phyloP scores from a whole-genome alignment of 2,797 vertebrate species.

The Alectoris magna region DNA sequence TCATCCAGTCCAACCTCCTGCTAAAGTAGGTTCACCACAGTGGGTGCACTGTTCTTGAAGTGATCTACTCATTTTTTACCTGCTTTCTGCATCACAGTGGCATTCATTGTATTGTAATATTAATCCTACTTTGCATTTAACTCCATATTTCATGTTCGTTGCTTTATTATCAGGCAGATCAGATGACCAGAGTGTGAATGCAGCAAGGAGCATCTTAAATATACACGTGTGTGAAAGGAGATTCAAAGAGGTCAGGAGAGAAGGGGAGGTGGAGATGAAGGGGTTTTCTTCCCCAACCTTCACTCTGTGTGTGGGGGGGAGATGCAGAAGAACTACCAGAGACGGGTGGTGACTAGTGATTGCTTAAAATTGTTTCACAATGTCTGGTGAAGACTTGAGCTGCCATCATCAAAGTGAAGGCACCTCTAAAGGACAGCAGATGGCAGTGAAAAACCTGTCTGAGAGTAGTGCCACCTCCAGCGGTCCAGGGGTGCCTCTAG shows the following conservation, averaged over 20 bases:
- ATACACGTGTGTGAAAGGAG: neutral
- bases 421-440: neutral
- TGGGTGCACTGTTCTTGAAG: neutral
- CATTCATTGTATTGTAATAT: no score
- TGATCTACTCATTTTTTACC: no score
- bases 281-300: neutral
- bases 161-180: neutral
- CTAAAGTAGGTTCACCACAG: no score
- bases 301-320: accelerated
- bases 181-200: neutral
- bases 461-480: neutral
- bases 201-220: neutral
- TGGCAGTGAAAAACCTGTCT: neutral
- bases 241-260: neutral
- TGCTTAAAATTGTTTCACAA: neutral
- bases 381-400: neutral
- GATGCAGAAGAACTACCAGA: accelerated
- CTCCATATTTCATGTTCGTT: neutral
- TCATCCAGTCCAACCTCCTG: no score
- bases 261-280: neutral
- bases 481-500: no score
- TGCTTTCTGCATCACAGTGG: no score
- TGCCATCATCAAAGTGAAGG: neutral
- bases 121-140: neutral
- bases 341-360: accelerated